A percentile compares a stretch with the other conserved stretches of the same genome.
Evolutionary conservation across 2,888 invertebrate genomes (phyloP).

Genomic region (Erannis defoliaria): DNA sequence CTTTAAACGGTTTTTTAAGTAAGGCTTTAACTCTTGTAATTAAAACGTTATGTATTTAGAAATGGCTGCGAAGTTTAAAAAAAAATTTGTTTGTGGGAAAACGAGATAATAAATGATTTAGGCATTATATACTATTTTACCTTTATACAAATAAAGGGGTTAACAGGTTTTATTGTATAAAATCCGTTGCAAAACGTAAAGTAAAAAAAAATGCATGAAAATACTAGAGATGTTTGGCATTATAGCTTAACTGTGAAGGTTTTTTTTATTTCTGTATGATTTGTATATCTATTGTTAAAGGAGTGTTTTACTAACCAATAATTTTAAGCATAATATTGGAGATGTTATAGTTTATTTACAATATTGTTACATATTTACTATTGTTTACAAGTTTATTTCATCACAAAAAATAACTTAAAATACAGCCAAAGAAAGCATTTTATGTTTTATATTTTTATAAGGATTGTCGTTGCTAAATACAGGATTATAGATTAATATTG

Average conservation of each 20-base stretch:
- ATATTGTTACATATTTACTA: constrained; percentile 9
- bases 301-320: constrained; percentile 9
- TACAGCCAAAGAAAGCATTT: constrained; percentile 37
- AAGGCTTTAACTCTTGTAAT: no score
- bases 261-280: background rate
- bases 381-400: constrained; percentile 6
- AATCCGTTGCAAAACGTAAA: no score
- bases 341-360: constrained; percentile 10
- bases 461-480: constrained; percentile 34
- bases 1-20: no score
- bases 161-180: no score
- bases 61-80: no score
- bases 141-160: background rate
- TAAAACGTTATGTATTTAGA: no score
- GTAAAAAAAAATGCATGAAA: background rate
- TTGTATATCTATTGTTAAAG: background rate
- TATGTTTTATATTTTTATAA: constrained; percentile 29
- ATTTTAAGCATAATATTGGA: constrained; percentile 5
- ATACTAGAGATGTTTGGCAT: background rate
- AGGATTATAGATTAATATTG: constrained; percentile 16
- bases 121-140: background rate
- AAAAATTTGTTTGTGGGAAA: no score
- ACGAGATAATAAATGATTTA: no score
- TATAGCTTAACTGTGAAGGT: background rate
- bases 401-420: constrained; percentile 1